A percentile compares a stretch with the other conserved stretches of the same genome.
These are phyloP conservation scores for Pocillopora damicornis DNA, from an alignment of 64 coral and sea anemone genomes.

Conservation along the genomic window DNA sequence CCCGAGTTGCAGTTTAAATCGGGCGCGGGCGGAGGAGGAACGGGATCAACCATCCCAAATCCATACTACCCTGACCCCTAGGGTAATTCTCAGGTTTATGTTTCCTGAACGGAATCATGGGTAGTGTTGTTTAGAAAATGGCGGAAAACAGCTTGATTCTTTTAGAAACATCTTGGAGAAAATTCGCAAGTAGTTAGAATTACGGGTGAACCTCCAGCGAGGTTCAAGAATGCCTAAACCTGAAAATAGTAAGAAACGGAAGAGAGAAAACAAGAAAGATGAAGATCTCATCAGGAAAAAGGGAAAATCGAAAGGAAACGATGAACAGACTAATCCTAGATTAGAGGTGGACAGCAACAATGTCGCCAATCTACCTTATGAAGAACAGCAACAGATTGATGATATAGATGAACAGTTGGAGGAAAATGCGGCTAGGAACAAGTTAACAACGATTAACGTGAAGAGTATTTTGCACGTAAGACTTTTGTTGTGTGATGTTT, in stretches of 20 bases:
- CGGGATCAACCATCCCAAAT: no score
- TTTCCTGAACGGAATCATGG: background rate
- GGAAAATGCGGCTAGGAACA: conserved; percentile 53
- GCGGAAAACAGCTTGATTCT: background rate
- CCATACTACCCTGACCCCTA: background rate
- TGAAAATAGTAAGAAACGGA: conserved; percentile 50
- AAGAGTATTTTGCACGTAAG: conserved; percentile 73
- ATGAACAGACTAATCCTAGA: background rate
- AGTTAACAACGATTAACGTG: conserved; percentile 54
- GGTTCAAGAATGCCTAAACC: conserved; percentile 43
- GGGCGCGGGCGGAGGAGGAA: no score
- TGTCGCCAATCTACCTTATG: background rate
- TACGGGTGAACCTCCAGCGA: background rate
- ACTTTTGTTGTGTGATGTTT: no score
- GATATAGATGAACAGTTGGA: conserved; percentile 49
- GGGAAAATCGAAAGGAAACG: conserved; percentile 29
- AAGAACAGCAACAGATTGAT: conserved; percentile 5
- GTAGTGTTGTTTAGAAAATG: conserved; percentile 20
- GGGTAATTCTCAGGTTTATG: background rate
- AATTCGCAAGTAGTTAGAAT: background rate
- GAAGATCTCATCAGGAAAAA: conserved; percentile 16
- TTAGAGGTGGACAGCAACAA: background rate
- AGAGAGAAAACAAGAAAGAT: conserved; percentile 37
- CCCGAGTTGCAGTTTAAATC: no score
- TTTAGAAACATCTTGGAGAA: background rate